Evolutionary conservation across 2,888 invertebrate species (phyloP).

Genomic region (Trichogramma evanescens): DNA sequence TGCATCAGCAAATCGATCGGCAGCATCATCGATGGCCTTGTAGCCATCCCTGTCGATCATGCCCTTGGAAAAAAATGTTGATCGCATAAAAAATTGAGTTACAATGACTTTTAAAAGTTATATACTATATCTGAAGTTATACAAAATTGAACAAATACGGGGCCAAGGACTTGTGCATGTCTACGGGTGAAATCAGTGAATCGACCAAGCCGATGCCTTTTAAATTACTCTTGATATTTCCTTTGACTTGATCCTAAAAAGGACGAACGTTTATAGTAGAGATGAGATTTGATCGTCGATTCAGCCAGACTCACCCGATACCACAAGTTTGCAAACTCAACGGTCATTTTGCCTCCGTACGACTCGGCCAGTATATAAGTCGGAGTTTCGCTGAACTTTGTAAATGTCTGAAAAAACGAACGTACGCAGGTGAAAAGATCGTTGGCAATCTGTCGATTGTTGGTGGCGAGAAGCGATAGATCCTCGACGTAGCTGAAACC

Average conservation of each 20-base stretch:
- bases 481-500: slow-evolving; percentile 76
- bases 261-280: no score
- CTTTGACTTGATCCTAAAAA: slow-evolving; percentile 28
- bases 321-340: slow-evolving; percentile 65
- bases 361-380: slow-evolving; percentile 84
- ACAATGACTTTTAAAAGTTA: slow-evolving; percentile 1
- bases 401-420: slow-evolving; percentile 60
- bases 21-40: neutral
- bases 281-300: no score
- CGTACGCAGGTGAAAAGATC: slow-evolving; percentile 70
- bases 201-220: slow-evolving; percentile 35
- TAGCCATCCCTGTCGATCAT: slow-evolving; percentile 5
- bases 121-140: slow-evolving; percentile 28
- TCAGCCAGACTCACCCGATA: slow-evolving; percentile 46
- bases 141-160: slow-evolving; percentile 23
- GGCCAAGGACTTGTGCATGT: slow-evolving; percentile 32
- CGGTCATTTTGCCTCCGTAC: slow-evolving; percentile 89
- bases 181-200: slow-evolving; percentile 35
- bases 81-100: neutral
- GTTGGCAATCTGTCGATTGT: slow-evolving; percentile 57
- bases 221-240: slow-evolving; percentile 30
- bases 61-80: neutral
- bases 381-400: slow-evolving; percentile 66
- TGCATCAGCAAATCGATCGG: neutral
- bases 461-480: slow-evolving; percentile 51